Conservation (phyloP, 2,888 invertebrate genomes). For the Thereva unica region DNA sequence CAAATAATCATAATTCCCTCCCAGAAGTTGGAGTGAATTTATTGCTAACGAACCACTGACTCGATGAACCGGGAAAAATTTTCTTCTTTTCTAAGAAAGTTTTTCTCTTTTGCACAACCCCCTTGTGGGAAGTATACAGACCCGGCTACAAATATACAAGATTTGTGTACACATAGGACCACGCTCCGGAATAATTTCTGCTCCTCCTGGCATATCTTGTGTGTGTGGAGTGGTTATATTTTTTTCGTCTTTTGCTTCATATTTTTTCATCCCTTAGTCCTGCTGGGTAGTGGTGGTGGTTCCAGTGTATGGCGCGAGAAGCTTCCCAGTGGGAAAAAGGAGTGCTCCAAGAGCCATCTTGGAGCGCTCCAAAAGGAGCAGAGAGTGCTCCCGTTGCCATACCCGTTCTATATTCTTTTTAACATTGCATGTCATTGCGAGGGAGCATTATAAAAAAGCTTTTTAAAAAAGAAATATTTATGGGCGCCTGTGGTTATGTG, state of each 20-base stretch:
- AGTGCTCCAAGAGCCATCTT: too few species aligned
- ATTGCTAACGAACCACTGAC: slow-evolving; percentile 43
- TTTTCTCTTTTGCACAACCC: not conserved
- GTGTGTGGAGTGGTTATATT: not conserved
- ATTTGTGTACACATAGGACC: slow-evolving; percentile 18
- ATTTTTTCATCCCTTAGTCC: slow-evolving; percentile 14
- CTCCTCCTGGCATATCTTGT: not conserved
- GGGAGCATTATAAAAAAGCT: too few species aligned
- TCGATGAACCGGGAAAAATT: slow-evolving; percentile 43
- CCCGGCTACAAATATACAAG: slow-evolving; percentile 10
- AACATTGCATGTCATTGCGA: too few species aligned
- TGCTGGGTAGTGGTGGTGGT: not conserved
- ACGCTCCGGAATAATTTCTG: slow-evolving; percentile 19
- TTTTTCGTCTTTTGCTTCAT: slow-evolving; percentile 8
- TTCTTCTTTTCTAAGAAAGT: slow-evolving; percentile 22
- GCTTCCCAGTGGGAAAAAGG: too few species aligned
- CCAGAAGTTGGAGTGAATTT: slow-evolving; percentile 40
- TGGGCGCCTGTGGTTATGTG: too few species aligned
- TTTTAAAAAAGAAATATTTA: too few species aligned
- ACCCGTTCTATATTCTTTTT: too few species aligned
- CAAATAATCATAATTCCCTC: slow-evolving; percentile 41
- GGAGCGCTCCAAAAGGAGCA: too few species aligned
- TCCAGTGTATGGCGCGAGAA: slow-evolving; percentile 34
- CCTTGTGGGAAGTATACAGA: not conserved
- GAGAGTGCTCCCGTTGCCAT: too few species aligned